These are phyloP conservation scores for Resseliella maxima DNA, from an alignment of 2,888 invertebrate genomes.

Conservation along the genomic window DNA sequence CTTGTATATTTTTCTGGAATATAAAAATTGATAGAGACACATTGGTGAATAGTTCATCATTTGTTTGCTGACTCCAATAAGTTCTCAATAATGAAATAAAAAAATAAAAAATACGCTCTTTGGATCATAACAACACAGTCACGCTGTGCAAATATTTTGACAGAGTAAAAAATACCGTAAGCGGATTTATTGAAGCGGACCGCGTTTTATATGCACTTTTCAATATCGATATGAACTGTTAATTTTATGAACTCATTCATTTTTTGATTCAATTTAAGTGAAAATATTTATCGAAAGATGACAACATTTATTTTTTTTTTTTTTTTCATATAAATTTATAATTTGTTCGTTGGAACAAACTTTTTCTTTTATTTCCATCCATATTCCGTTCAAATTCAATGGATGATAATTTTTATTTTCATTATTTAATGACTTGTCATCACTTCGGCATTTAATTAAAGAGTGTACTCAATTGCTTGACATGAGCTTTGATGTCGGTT, in stretches of 20 bases:
- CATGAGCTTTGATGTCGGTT: too few species aligned
- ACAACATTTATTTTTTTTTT: slow-evolving; percentile 5
- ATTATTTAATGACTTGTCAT: neutral
- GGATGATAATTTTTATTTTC: too few species aligned
- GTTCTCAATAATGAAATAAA: neutral
- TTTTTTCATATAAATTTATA: too few species aligned
- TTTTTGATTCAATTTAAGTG: slow-evolving; percentile 4
- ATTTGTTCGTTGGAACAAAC: too few species aligned
- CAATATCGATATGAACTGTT: slow-evolving; percentile 2
- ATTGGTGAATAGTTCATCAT: slow-evolving; percentile 9
- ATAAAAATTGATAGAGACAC: neutral
- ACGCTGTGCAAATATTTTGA: slow-evolving; percentile 18
- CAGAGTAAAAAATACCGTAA: neutral
- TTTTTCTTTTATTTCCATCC: too few species aligned
- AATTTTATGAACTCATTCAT: slow-evolving; percentile 37
- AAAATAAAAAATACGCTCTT: neutral
- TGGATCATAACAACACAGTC: neutral
- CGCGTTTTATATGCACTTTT: neutral
- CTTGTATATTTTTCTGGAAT: neutral
- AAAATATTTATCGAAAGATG: slow-evolving; percentile 2
- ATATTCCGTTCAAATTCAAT: too few species aligned
- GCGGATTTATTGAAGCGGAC: slow-evolving; percentile 16
- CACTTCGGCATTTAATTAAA: slow-evolving; percentile 32
- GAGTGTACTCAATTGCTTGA: neutral
- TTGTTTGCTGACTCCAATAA: slow-evolving; percentile 13